Base-by-base conservation (phyloP, 2,797 vertebrate genomes). In the Ctenochaetus hawaiiensis region DNA sequence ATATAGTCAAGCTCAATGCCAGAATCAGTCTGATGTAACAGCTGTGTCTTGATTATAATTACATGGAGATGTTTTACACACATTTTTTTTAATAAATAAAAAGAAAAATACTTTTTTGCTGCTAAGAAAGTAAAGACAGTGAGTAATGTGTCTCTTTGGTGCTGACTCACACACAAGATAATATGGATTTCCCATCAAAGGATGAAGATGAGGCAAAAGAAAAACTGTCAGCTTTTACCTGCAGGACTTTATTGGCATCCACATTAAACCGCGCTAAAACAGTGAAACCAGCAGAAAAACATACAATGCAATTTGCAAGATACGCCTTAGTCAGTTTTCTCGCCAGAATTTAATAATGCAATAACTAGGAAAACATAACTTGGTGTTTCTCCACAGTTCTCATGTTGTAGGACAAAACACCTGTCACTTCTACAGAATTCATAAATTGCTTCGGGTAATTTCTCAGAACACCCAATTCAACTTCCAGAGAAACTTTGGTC, bases 401-500 rank as follows among this genome's bases (percentile, higher is more conserved):
- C 53, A 45, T 49, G 61, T 61, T 67, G 60, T 59, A 41, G 51
- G 14, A 67, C 20, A 72, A 75, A 52, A 59, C 57, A 80, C 41
- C 54, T 62, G 78, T 78, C 78, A 86, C 67, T 41, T 80, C 48
- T 22, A 34, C 54, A 70, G 17, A 70, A 63, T 85, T 71, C 62
- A 84, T 56, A 84, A 79, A 84, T 43, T 45, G 58, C 78, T 70
- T 61, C 18, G 26, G 53, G 75, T 82, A 65, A 80, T 84, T 85
- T 88, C 72, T 66, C 53, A 43, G n/a, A 87, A 83, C 47, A 74
- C 52, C 76, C 67, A 71, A 74, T 67, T 82, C 68, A 78, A 75
- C 79, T 88, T 88, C 68, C 52, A 74, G 44, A 82, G 70, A 87
- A 88, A 84, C 67, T 80, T 90, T 83, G 22, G 56, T 69, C 75